Percentiles rank a stretch among this genome's conserved stretches.
Evolutionary conservation across 2,113 vertebrate genomes (phyloP).

Genomic region (Ceuthmochares aereus): DNA sequence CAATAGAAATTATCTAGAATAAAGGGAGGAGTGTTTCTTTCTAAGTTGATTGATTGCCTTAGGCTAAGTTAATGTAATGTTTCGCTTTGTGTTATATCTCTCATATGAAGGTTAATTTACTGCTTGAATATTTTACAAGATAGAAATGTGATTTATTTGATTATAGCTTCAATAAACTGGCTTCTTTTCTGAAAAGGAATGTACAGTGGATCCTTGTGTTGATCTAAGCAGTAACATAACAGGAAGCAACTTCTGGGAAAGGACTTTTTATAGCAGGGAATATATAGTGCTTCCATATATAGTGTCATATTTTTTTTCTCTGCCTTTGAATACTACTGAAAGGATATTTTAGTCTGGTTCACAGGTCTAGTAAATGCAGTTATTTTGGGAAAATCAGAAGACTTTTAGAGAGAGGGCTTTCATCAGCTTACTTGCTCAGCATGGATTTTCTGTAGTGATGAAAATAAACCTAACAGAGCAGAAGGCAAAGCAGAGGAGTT

Average conservation of each 20-base stretch:
- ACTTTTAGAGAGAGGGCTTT: not conserved
- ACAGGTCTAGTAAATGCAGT: not conserved
- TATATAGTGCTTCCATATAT: not conserved
- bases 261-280: not conserved
- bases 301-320: not conserved
- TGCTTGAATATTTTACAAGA: slow-evolving; percentile 2
- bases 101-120: not conserved
- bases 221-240: not conserved
- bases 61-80: not conserved
- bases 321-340: not conserved
- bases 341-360: not conserved
- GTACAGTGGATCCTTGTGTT: not conserved
- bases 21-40: not conserved
- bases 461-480: slow-evolving; percentile 22
- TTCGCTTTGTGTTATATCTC: not conserved
- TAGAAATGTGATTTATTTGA: not conserved
- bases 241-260: not conserved
- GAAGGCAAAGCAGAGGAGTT: slow-evolving; percentile 24
- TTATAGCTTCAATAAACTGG: not conserved
- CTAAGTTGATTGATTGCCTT: slow-evolving; percentile 7
- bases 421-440: not conserved
- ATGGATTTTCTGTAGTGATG: not conserved
- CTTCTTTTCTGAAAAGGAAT: not conserved
- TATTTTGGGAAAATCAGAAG: not conserved
- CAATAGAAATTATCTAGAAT: not conserved